A percentile compares a stretch with the other conserved stretches of the same genome.
Evolutionary conservation across 2,797 vertebrate genomes (phyloP).

Genomic region (Xiphorhynchus erythropygius): DNA sequence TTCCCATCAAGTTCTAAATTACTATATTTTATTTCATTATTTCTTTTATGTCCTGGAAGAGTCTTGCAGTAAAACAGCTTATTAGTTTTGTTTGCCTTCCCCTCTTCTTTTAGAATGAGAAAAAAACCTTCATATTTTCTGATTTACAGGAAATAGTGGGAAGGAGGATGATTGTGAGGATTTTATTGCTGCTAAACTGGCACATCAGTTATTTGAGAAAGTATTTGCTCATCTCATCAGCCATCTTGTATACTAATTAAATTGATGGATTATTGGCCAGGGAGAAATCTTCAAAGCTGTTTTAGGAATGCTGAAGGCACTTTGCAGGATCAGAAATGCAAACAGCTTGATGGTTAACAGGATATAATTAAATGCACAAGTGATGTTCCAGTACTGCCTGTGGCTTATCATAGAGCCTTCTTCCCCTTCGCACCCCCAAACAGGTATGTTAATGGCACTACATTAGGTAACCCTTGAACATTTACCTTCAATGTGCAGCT

Average conservation of each 20-base stretch:
- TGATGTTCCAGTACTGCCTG: background rate
- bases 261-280: constrained; percentile 4
- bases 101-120: background rate
- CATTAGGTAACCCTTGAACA: background rate
- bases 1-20: background rate
- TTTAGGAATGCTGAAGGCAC: constrained; percentile 9
- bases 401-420: background rate
- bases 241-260: constrained; percentile 27
- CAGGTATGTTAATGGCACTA: background rate
- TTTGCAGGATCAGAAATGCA: background rate
- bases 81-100: background rate
- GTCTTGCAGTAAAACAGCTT: background rate
- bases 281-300: constrained; percentile 10
- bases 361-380: constrained; percentile 7
- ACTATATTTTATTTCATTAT: background rate
- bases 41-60: background rate
- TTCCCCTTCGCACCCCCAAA: background rate
- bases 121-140: background rate
- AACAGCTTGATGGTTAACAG: background rate
- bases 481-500: background rate
- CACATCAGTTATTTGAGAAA: background rate
- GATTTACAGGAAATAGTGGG: background rate
- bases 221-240: constrained; percentile 13
- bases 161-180: background rate
- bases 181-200: background rate